Base-by-base conservation (phyloP, 2,797 vertebrate genomes). In the Austrolebias charrua region DNA sequence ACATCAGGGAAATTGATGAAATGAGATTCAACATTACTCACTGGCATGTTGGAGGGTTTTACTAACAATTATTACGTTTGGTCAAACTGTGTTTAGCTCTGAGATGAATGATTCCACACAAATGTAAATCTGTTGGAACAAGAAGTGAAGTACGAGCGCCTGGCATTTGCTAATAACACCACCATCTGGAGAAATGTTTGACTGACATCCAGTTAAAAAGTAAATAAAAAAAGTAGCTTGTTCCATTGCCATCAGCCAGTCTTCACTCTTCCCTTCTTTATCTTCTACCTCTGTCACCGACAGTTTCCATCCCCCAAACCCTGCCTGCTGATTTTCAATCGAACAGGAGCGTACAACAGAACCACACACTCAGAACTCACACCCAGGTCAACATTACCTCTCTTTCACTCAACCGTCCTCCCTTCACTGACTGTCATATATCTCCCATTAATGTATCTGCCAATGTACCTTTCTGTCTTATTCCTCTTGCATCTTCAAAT, bases 311-410 rank as follows among this genome's bases (percentile, higher is more conserved):
- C 65, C 57, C 74, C 57, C 69, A 10, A 50, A 29, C 62, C 61
- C 51, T 63, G 58, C 57, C 61, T 59, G 31, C 76, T 78, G 78
- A 74, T 91, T 93, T 87, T 88, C 88, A 91, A 90, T 85, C 78
- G 83, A 73, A 66, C 18, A 68, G 66, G 86, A 66, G 81, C 86
- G 50, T 68, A 86, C 65, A 73, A 86, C 81, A 86, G 78, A 73
- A 84, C 61, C 73, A 50, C 2, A 57, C 80, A 71, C 84, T 88
- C 71, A 79, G 86, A 84, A 82, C 86, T 89, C 86, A 90, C 78
- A 76, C 78, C 53, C 78, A 82, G 88, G 86, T 86, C 85, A 77
- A 48, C 65, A 69, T 82, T 85, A 90, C 89, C 77, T 84, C 78
- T 80, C 63, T 78, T 63, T 77, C 71, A 70, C 75, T 75, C 78